These are phyloP conservation scores for Caenorhabditis becei DNA, from an alignment of 2,888 invertebrate genomes.

Conservation along the genomic window DNA sequence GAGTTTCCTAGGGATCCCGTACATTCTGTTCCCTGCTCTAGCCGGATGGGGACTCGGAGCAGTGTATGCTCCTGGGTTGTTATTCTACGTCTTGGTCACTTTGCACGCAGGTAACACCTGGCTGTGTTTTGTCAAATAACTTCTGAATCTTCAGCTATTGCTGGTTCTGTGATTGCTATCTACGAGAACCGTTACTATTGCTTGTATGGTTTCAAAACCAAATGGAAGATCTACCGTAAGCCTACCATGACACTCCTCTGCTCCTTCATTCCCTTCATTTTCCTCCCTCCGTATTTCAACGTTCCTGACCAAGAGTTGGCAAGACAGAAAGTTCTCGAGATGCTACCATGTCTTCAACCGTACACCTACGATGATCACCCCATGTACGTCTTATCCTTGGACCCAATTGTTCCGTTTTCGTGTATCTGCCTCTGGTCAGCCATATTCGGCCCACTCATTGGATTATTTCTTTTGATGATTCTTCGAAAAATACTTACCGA, in stretches of 20 bases:
- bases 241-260: background rate
- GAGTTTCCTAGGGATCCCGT: conserved; percentile 9
- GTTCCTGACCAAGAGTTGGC: conserved; percentile 11
- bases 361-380: conserved; percentile 4
- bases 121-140: background rate
- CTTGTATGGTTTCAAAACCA: background rate
- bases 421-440: background rate
- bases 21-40: conserved; percentile 13
- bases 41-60: conserved; percentile 20
- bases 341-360: background rate
- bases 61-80: background rate
- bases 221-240: conserved; percentile 4
- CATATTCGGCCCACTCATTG: background rate
- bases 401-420: background rate
- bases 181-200: conserved; percentile 17
- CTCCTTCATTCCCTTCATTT: background rate
- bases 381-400: conserved; percentile 2
- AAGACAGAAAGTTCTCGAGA: background rate
- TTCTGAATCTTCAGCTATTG: conserved; percentile 18
- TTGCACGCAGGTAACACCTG: conserved; percentile 8
- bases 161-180: background rate
- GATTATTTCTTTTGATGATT: background rate
- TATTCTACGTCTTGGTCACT: conserved; percentile 1
- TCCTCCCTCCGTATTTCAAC: conserved; percentile 8
- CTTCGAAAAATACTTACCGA: background rate